These are phyloP conservation scores for Tetranychus piercei DNA, from an alignment of 2,888 invertebrate genomes.

Conservation along the genomic window DNA sequence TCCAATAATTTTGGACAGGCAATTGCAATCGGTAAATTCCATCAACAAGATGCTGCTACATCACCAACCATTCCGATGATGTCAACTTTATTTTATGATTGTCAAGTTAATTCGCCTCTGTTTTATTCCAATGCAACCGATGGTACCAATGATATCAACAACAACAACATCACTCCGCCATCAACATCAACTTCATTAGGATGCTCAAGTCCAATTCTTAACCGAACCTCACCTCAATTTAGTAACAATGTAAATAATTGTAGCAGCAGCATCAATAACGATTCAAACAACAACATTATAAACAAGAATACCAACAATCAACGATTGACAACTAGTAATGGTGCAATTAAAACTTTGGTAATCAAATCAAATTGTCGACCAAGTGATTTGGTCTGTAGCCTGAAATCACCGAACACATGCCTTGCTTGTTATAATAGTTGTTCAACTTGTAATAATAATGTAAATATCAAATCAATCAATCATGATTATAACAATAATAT, in stretches of 20 bases:
- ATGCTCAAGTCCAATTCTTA: not conserved
- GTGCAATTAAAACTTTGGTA: not conserved
- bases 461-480: not conserved
- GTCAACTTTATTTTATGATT: not conserved
- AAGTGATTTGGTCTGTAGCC: not conserved
- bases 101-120: not conserved
- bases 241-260: not conserved
- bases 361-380: constrained; percentile 1
- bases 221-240: not conserved
- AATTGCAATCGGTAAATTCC: not conserved
- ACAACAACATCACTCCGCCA: not conserved
- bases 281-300: not conserved
- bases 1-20: not conserved
- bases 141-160: not conserved
- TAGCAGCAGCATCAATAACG: not conserved
- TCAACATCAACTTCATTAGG: not conserved
- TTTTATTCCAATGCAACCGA: not conserved
- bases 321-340: not conserved
- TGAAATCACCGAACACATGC: not conserved
- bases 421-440: not conserved
- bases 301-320: not conserved
- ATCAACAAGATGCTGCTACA: constrained; percentile 16
- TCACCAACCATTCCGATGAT: constrained; percentile 15
- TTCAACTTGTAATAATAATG: not conserved
- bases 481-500: not conserved